Evolutionary conservation across 2,888 invertebrate species (phyloP).

Genomic region (Pantelozetes paolii): DNA sequence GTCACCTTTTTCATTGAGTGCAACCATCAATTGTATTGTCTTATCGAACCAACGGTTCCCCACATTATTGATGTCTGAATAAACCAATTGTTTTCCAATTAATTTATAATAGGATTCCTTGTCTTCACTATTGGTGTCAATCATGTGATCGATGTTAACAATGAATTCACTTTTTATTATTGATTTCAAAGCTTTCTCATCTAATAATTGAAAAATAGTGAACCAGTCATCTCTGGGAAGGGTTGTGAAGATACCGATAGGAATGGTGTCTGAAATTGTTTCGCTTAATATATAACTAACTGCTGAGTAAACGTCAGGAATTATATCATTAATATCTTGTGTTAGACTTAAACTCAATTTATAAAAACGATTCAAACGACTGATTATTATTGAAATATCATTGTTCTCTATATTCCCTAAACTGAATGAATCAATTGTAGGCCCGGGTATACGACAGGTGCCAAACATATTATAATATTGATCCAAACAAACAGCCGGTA

Average conservation of each 20-base stretch:
- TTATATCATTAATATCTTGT: not conserved
- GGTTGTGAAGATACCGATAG: slow-evolving; percentile 74
- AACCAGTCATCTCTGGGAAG: slow-evolving; percentile 77
- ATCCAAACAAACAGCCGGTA: slow-evolving; percentile 10
- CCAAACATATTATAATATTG: slow-evolving; percentile 86
- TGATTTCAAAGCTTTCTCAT: slow-evolving; percentile 59
- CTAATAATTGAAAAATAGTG: slow-evolving; percentile 60
- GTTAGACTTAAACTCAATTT: slow-evolving; percentile 28
- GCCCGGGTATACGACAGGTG: slow-evolving; percentile 75
- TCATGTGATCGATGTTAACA: slow-evolving; percentile 40
- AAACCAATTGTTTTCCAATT: slow-evolving; percentile 60
- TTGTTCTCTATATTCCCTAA: not conserved
- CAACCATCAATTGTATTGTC: slow-evolving; percentile 65
- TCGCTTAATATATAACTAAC: slow-evolving; percentile 36
- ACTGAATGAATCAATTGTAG: slow-evolving; percentile 58
- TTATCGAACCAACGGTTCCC: slow-evolving; percentile 95
- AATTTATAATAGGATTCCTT: slow-evolving; percentile 15
- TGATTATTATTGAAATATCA: slow-evolving; percentile 48
- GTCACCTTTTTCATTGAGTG: slow-evolving; percentile 24
- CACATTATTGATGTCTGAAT: slow-evolving; percentile 66
- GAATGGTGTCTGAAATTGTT: slow-evolving; percentile 47
- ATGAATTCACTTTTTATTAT: slow-evolving; percentile 56
- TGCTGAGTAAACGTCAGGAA: not conserved
- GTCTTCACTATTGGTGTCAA: slow-evolving; percentile 37
- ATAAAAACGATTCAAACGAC: slow-evolving; percentile 49